Evolutionary conservation across 1,140 invertebrate species (phyloP), one percentile per base, ranked within the genome.

Genomic region (Oryzaephilus surinamensis): DNA sequence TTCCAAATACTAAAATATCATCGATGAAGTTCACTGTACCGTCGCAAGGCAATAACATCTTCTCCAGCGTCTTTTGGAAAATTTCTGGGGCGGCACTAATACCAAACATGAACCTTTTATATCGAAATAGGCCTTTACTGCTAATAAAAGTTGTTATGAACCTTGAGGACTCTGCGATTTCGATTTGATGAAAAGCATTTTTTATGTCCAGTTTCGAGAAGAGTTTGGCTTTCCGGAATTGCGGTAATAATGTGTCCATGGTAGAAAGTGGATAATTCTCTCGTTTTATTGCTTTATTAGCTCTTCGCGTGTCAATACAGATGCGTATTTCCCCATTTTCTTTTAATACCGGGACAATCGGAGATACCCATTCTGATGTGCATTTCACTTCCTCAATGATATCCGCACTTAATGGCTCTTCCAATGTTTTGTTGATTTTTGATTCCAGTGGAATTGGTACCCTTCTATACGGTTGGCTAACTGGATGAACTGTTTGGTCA

Each of bases 51-150:
- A 33, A 18, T 32, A 62, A 45, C 11, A 62, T 48, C 21, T 48
- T 45, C 43, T 56, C 43, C 38, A 61, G 44, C n/a, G 44, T 58
- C 45, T 57, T 56, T 50, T 65, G 62, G 45, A 62, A 64, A 10
- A 52, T 41, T 46, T 62, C 61, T 12, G 61, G 60, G 13, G 61
- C 56, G 17, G 39, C 51, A 18, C 24, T 38, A 2, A 60, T 45
- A 2, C 58, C 58, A 32, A 49, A 55, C 55, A 61, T 53, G 11
- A 65, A 38, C 20, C 59, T 34, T 38, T 57, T 62, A 41, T 61
- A 63, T 30, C 51, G 32, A 45, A 45, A 62, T 14, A 62, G 34
- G 6, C 61, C 61, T 43, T 51, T 52, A 12, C 43, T 45, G 12
- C 45, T 56, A 11, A 54, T 55, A 43, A 63, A 63, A 3, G 38